A percentile compares a stretch with the other conserved stretches of the same genome.
Evolutionary conservation across 1,140 invertebrate species (phyloP).

Genomic region (Ladona fulva): DNA sequence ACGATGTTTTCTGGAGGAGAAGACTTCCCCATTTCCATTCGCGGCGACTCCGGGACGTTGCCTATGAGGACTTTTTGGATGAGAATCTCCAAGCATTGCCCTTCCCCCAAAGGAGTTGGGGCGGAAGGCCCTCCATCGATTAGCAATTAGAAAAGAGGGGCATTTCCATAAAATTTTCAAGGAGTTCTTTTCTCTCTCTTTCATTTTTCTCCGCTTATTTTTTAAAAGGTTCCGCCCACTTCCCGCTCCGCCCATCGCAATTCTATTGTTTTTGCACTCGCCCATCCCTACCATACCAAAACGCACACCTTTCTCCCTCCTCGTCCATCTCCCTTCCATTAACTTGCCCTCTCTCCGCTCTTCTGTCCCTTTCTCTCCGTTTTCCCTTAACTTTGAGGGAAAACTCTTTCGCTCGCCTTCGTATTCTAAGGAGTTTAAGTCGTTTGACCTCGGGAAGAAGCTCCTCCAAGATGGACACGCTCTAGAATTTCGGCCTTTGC

Average conservation of each 20-base stretch:
- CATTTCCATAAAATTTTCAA: conserved; percentile 5
- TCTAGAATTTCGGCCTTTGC: neutral
- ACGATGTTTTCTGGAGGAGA: no score
- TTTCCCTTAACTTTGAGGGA: no score
- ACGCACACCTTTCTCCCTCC: neutral
- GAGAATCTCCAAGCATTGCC: neutral
- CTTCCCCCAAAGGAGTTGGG: neutral
- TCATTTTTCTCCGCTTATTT: neutral
- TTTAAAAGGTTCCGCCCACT: neutral
- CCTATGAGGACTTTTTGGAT: no score
- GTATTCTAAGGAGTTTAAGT: neutral
- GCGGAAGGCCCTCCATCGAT: neutral
- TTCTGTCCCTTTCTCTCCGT: no score
- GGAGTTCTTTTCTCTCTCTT: conserved; percentile 3
- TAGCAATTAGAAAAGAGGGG: neutral
- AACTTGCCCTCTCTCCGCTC: neutral
- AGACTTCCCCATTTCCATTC: neutral
- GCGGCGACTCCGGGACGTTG: no score
- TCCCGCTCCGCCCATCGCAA: neutral
- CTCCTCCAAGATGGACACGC: neutral
- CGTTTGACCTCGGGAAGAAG: neutral
- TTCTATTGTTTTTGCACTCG: neutral
- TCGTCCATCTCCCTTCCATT: neutral
- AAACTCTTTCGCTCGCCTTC: no score
- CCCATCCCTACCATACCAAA: neutral